Percentiles rank a stretch among this genome's conserved stretches.
Evolutionary conservation across 2,888 invertebrate species (phyloP).

Genomic region (Meteorus cinctellus): DNA sequence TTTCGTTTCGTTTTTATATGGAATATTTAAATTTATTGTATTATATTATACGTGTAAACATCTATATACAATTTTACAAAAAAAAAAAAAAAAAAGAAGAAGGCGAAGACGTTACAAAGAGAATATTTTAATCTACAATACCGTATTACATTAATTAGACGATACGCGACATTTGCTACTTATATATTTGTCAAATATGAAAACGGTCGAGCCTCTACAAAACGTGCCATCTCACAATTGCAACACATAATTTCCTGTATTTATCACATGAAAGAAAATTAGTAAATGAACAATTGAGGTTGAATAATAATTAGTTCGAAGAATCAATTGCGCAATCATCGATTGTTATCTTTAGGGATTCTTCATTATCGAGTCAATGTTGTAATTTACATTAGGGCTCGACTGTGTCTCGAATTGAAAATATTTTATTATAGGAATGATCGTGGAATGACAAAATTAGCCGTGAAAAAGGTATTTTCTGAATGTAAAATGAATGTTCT

Average conservation of each 20-base stretch:
- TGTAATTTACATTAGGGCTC: conserved; percentile 31
- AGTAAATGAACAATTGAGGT: too few relatives aligned
- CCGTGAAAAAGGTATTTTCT: conserved; percentile 48
- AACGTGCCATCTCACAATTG: conserved; percentile 20
- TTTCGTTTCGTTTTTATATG: conserved; percentile 70
- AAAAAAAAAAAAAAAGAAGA: conserved; percentile 53
- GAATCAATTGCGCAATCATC: conserved; percentile 2
- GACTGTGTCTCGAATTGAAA: conserved; percentile 57
- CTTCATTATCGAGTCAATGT: background rate
- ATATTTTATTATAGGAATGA: conserved; percentile 68
- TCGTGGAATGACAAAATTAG: conserved; percentile 54
- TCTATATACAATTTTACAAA: conserved; percentile 70
- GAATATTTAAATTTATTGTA: conserved; percentile 68
- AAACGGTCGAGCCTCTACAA: conserved; percentile 42
- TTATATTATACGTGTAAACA: conserved; percentile 71
- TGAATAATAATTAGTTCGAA: background rate
- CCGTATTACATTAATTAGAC: conserved; percentile 64
- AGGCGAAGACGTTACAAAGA: conserved; percentile 52
- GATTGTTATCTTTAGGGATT: conserved; percentile 1
- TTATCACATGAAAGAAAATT: background rate
- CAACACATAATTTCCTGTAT: background rate
- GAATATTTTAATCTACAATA: conserved; percentile 68
- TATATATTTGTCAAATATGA: conserved; percentile 63
- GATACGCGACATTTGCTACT: conserved; percentile 67
- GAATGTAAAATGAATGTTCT: conserved; percentile 52